These are phyloP conservation scores for Sylvicapra grimmia DNA, from an alignment of 2,113 vertebrate species.

Conservation along the genomic window DNA sequence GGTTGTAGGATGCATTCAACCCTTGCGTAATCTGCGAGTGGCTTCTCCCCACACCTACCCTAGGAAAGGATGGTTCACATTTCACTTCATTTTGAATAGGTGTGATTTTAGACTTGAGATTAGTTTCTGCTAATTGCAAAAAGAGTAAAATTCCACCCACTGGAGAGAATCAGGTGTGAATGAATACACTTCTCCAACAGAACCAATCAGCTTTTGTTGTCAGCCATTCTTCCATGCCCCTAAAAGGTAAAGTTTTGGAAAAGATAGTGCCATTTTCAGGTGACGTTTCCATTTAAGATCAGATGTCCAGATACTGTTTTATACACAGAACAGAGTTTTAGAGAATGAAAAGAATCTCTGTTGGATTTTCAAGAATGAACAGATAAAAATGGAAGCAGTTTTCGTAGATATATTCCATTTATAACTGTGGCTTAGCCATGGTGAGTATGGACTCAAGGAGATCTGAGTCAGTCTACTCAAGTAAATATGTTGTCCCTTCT, in stretches of 20 bases:
- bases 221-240: background rate
- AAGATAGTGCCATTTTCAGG: background rate
- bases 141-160: background rate
- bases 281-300: background rate
- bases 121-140: background rate
- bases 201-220: background rate
- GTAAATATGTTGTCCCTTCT: background rate
- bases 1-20: background rate
- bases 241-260: background rate
- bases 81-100: background rate
- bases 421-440: background rate
- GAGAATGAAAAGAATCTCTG: background rate
- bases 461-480: background rate
- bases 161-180: background rate
- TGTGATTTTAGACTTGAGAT: background rate
- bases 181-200: background rate
- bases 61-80: background rate
- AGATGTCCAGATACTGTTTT: background rate
- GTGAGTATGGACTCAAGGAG: background rate
- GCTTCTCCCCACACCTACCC: background rate
- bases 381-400: slow-evolving; percentile 10
- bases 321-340: background rate
- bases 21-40: background rate
- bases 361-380: slow-evolving; percentile 29
- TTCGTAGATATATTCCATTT: background rate